Evolutionary conservation across 2,113 vertebrate species (phyloP), one percentile per base, ranked within the genome.

Genomic region (Chauna torquata): DNA sequence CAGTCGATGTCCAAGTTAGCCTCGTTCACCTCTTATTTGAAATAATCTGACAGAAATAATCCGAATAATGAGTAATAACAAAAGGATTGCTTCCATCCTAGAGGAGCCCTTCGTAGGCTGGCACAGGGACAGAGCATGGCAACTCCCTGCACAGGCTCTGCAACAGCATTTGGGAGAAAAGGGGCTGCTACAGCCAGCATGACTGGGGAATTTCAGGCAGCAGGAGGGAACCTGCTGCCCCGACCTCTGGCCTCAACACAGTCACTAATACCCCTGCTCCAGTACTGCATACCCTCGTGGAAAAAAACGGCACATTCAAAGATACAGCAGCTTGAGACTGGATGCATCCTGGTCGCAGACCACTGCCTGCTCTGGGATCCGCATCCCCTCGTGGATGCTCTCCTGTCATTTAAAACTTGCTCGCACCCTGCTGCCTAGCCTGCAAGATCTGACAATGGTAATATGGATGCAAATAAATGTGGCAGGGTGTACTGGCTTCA

Each of bases 161-260:
- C 38, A 59, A 18, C n/a, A 86, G 30, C 80, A 34, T 32, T 11
- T 50, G 45, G 49, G 55, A 85, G 45, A 19, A 62, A 65, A 57
- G 44, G 42, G 9, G 47, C 15, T 16, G 36, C 6, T 13, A 0
- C 16, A 55, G 71, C 14, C 38, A 28, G 55, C 9, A 30, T 0
- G 0, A 28, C 3, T 40, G 7, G 13, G 30, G 18, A 70, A 11
- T 19, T 49, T 38, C 12, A 52, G 83, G 55, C 7, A 68, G 54
- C 78, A 64, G 82, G 42, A 72, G 27, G 24, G 44, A 69, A 52
- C 34, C 32, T 76, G 19, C 32, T 36, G 42, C 1, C 17, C 19
- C 2, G 0, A 7, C 4, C 27, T 8, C 4, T 82, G 78, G 25
- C 66, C 50, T 61, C 40, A 20, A 32, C 55, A 20, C 15, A 30